A percentile compares a stretch with the other conserved stretches of the same genome.
These are phyloP conservation scores for Corythoichthys haematopterus DNA, from an alignment of 2,113 vertebrate species.

Conservation along the genomic window DNA sequence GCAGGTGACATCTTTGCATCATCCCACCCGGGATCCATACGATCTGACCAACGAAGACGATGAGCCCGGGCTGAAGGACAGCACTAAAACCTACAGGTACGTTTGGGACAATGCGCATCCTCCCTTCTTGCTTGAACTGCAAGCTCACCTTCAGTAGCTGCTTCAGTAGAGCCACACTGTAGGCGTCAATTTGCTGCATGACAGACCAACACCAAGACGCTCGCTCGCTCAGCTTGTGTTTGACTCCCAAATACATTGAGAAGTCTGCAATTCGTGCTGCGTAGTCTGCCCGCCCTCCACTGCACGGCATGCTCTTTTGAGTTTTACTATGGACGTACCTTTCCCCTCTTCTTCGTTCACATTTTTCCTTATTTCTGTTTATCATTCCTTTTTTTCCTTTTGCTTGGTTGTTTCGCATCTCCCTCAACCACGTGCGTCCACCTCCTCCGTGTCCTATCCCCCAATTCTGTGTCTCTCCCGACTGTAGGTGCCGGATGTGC, in stretches of 20 bases:
- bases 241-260: slow-evolving; percentile 43
- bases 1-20: slow-evolving; percentile 59
- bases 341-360: slow-evolving; percentile 22
- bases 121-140: slow-evolving; percentile 34
- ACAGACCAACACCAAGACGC: slow-evolving; percentile 21
- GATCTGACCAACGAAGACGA: slow-evolving; percentile 70
- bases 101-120: slow-evolving; percentile 6
- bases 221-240: slow-evolving; percentile 16
- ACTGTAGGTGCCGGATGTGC: slow-evolving; percentile 98
- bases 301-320: slow-evolving; percentile 39
- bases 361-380: slow-evolving; percentile 15
- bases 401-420: slow-evolving; percentile 17
- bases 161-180: slow-evolving; percentile 29
- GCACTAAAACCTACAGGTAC: slow-evolving; percentile 76
- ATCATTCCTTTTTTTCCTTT: slow-evolving; percentile 22
- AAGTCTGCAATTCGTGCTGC: slow-evolving; percentile 20
- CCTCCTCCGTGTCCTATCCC: slow-evolving; percentile 42
- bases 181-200: slow-evolving; percentile 53
- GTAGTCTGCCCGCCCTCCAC: slow-evolving; percentile 20
- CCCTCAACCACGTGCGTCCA: slow-evolving; percentile 14
- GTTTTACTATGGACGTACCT: slow-evolving; percentile 25
- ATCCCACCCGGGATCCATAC: slow-evolving; percentile 65
- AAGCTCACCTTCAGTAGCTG: slow-evolving; percentile 32
- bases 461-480: slow-evolving; percentile 72
- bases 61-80: slow-evolving; percentile 64